Percentiles rank a stretch among this genome's conserved stretches.
phyloP scores from a whole-genome alignment of 2,888 invertebrate genomes.

The Acleris literana region DNA sequence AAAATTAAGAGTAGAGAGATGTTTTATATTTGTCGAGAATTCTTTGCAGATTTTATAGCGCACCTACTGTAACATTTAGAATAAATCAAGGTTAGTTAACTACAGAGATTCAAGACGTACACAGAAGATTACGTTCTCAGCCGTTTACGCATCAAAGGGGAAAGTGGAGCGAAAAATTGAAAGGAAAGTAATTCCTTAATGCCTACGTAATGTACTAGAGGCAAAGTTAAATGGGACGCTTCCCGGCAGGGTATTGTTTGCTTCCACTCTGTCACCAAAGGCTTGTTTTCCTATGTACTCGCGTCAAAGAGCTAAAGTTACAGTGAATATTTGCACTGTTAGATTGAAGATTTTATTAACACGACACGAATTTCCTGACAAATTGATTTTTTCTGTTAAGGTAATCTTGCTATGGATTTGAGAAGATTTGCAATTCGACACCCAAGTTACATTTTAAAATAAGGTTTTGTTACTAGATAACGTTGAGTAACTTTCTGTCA shows the following conservation, averaged over 20 bases:
- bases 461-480: no score
- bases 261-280: slow-evolving; percentile 33
- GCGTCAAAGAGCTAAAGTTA: slow-evolving; percentile 50
- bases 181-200: slow-evolving; percentile 36
- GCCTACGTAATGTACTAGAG: slow-evolving; percentile 34
- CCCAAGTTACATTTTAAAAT: no score
- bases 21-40: no score
- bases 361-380: neutral
- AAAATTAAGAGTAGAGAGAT: no score
- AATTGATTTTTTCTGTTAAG: no score
- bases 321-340: slow-evolving; percentile 44
- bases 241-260: slow-evolving; percentile 31
- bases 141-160: slow-evolving; percentile 30
- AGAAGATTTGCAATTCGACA: no score
- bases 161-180: slow-evolving; percentile 35
- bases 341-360: slow-evolving; percentile 33
- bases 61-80: neutral
- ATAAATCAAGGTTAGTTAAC: slow-evolving; percentile 10
- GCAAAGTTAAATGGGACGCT: slow-evolving; percentile 33
- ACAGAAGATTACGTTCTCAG: slow-evolving; percentile 24
- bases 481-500: no score
- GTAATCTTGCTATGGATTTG: no score
- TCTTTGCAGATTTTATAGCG: no score
- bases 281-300: slow-evolving; percentile 39
- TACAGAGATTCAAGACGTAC: slow-evolving; percentile 15